Base-by-base conservation (phyloP, 23 tunicate genomes). In the Ascidia mentula region DNA sequence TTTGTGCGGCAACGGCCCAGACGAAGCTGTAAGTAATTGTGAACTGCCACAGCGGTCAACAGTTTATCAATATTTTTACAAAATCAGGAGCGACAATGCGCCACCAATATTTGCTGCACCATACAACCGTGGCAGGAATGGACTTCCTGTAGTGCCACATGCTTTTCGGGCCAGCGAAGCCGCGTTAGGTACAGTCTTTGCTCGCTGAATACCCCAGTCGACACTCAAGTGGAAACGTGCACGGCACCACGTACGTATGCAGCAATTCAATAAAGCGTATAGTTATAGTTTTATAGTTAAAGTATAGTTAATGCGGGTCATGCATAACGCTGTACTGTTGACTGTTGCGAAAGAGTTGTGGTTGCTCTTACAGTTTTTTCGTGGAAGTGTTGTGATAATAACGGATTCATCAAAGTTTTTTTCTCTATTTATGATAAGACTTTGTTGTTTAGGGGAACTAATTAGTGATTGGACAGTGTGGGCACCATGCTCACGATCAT, bases 1-100 rank as follows among this genome's bases (percentile, higher is more conserved):
- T 28, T 35, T 71, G 34, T 96, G 97, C 72, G 97, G 99, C 45
- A 32, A 22, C 36, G 32, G 12, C 26, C 69, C 70, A 39, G 82
- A 87, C 35, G 46, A 59, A n/a, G 87, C 83, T 75, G 92, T 90
- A 32, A 72, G 77, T 71, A 20, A 71, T 28, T 20, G 65, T n/a
- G n/a, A n/a, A n/a, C 24, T 53, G 22, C 53, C 15, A 42, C 12
- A 42, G 12, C 12, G 12, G 53, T 15, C 12, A 42, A 42, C 53
- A 12, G 53, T 42, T 42, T 42, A 9, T 42, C 53, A 15, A 12
- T 42, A 42, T 8, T 36, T 34, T 22, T n/a, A 32, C 13, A 20
- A 20, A 33, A 32, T 5, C 82, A 82, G 86, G 46, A 45, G 6
- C 32, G 4, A 2, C 36, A 12, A 24, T 88, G 93, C 73, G 87